A percentile compares a stretch with the other conserved stretches of the same genome.
phyloP scores from a whole-genome alignment of 2,113 vertebrate species.

The Chloropsis cyanopogon region DNA sequence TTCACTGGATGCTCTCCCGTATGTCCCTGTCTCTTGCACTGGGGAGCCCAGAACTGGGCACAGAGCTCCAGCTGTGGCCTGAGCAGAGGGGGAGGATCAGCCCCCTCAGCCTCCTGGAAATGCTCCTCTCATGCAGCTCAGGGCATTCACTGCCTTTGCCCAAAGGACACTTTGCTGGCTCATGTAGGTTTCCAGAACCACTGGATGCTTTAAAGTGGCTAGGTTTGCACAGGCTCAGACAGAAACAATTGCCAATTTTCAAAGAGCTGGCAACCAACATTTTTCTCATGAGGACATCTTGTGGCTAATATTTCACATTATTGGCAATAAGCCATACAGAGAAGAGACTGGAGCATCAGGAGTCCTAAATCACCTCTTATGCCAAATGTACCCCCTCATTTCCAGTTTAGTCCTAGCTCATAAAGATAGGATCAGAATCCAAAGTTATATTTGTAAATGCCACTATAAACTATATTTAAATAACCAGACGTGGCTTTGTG shows the following conservation, averaged over 20 bases:
- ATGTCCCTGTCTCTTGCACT: too few relatives aligned
- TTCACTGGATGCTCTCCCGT: not conserved
- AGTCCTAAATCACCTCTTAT: not conserved
- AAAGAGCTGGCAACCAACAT: not conserved
- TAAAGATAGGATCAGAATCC: not conserved
- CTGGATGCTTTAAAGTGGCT: not conserved
- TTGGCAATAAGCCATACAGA: not conserved
- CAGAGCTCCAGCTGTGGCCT: not conserved
- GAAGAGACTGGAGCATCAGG: not conserved
- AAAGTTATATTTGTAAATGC: not conserved
- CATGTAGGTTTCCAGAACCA: not conserved
- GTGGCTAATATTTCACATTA: not conserved
- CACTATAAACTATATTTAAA: not conserved
- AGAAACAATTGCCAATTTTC: not conserved
- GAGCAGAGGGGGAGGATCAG: not conserved
- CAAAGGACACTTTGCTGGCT: not conserved
- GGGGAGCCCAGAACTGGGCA: not conserved
- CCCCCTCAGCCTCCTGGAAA: not conserved
- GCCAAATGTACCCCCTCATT: not conserved
- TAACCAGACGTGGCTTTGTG: not conserved
- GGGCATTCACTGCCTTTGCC: not conserved
- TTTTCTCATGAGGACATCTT: slow-evolving; percentile 12
- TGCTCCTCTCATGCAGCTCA: fast-evolving
- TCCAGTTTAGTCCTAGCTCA: not conserved
- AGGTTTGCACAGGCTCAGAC: not conserved